Evolutionary conservation across 2,888 invertebrate genomes (phyloP).

Genomic region (Tenthredo amoena): DNA sequence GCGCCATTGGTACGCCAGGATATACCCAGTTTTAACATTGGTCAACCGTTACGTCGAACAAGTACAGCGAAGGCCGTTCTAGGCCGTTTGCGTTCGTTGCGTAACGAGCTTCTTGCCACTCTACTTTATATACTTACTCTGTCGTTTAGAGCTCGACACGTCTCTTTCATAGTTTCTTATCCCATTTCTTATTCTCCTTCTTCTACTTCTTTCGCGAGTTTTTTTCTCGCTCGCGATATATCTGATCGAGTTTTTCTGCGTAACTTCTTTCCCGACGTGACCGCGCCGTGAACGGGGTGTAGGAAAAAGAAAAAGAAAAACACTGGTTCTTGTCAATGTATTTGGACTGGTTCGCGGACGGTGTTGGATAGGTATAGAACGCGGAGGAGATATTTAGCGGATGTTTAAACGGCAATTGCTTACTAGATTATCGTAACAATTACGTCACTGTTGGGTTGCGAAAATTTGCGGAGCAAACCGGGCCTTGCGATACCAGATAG

Average conservation of each 20-base stretch:
- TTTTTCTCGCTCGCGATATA: background rate
- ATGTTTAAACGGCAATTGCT: conserved; percentile 49
- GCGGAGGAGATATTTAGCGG: conserved; percentile 37
- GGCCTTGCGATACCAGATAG: conserved; percentile 14
- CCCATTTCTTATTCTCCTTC: conserved; percentile 5
- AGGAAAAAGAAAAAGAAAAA: conserved; percentile 23
- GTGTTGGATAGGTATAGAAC: background rate
- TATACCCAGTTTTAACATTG: conserved; percentile 59
- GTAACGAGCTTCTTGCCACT: conserved; percentile 55
- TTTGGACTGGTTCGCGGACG: conserved; percentile 16
- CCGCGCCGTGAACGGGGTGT: background rate
- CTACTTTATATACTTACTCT: conserved; percentile 57
- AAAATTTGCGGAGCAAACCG: conserved; percentile 34
- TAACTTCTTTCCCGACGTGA: background rate
- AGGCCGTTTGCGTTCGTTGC: conserved; percentile 62
- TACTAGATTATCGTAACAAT: conserved; percentile 49
- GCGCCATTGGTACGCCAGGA: conserved; percentile 20
- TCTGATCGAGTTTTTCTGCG: conserved; percentile 7
- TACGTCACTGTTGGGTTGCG: conserved; percentile 37
- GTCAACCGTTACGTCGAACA: conserved; percentile 64
- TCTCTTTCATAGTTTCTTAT: conserved; percentile 19
- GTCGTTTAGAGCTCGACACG: conserved; percentile 58
- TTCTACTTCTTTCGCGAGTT: background rate
- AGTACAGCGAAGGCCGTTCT: conserved; percentile 69
- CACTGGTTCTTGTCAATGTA: conserved; percentile 38